Base-by-base conservation (phyloP, 2,888 invertebrate species). In the Leuctra nigra region DNA sequence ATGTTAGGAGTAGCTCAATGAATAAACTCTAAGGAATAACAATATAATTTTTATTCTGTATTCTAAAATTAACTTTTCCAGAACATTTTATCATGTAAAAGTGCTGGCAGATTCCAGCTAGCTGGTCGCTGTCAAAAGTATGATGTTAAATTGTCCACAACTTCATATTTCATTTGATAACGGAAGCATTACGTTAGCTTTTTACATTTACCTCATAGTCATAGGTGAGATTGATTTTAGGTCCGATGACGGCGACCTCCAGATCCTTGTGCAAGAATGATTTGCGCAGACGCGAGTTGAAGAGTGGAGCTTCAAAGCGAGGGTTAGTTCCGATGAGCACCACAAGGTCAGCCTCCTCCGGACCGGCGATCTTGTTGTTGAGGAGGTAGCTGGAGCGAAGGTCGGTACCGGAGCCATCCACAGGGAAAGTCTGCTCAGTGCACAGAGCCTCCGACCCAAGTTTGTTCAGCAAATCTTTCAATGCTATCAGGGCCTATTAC, bases 281-380 rank as follows among this genome's bases (percentile, higher is more conserved):
- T 74, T 99, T 99, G 59, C 99, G 84, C 62, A 99, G 83, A 66
- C 99, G 83, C 0, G 98, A 88, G 74, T 99, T 99, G 58, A 99
- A 77, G 25, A 99, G 76, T 1, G 99, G 97, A 38, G 99, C 98
- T 75, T 99, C 99, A 71, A 90, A 94, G 53, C 99, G 83, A 0
- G 96, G 92, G 77, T 99, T 99, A 1, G 96, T 95, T 55, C 99
- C 99, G 65, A 99, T 84, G 53, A 99, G 75, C 1, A 99, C 75
- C 18, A 99, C 81, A 56, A 90, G 81, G 73, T 99, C 99, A 0
- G 97, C 89, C 59, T 96, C 89, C 73, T 99, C 99, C 24, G 97
- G 80, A 46, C 86, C 87, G 44, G 86, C 83, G 65, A 99, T 96
- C 66, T 82, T 84, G 48, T 90, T 88, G 74, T 99, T 99, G 59